Percentiles rank a stretch among this genome's conserved stretches.
Evolutionary conservation across 2,797 vertebrate genomes (phyloP).

Genomic region (Cirrhinus molitorella): DNA sequence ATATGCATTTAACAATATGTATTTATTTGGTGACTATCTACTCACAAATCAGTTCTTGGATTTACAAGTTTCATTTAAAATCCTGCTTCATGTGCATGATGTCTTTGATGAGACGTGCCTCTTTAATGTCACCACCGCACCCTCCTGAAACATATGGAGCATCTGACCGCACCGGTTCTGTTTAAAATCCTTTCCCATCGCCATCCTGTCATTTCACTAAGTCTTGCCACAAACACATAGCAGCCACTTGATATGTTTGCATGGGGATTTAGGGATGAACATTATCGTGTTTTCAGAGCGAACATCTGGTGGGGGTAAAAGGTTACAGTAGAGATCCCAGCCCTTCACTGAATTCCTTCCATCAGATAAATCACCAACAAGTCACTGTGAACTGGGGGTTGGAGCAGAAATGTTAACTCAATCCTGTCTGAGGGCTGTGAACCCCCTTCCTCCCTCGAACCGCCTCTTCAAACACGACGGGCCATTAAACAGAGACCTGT

Average conservation of each 20-base stretch:
- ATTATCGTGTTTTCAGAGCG: constrained; percentile 81
- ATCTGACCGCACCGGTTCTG: constrained; percentile 38
- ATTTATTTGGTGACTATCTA: no score
- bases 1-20: no score
- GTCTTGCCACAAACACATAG: constrained; percentile 76
- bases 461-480: constrained; percentile 52
- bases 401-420: constrained; percentile 75
- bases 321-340: constrained; percentile 83
- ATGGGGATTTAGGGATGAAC: constrained; percentile 80
- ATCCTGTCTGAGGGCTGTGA: constrained; percentile 72
- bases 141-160: constrained; percentile 44
- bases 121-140: no score
- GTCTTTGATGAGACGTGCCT: no score
- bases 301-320: constrained; percentile 86
- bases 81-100: no score
- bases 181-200: constrained; percentile 62
- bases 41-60: no score
- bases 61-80: no score
- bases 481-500: constrained; percentile 51
- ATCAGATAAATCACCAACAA: constrained; percentile 86
- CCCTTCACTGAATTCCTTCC: constrained; percentile 84
- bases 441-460: constrained; percentile 64
- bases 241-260: constrained; percentile 84
- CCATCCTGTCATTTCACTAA: constrained; percentile 73
- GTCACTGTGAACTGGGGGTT: constrained; percentile 74